Conservation (phyloP, 2,113 vertebrate genomes). For the Gavialis gangeticus region DNA sequence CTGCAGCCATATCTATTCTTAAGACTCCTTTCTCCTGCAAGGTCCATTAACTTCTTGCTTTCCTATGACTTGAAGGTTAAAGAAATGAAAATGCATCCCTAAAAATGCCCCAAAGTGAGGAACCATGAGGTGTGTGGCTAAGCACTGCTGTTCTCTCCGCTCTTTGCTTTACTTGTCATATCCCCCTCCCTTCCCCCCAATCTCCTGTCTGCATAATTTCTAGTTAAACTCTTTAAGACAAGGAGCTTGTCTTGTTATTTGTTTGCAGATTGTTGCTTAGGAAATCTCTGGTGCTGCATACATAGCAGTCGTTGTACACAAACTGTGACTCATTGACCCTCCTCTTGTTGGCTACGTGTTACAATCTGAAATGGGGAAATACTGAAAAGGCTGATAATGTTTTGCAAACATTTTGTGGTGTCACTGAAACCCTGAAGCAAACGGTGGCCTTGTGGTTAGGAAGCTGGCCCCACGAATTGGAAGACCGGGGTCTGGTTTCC, state of each 20-base stretch:
- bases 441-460: background rate
- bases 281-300: background rate
- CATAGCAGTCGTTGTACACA: background rate
- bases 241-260: background rate
- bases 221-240: background rate
- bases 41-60: background rate
- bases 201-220: accelerated
- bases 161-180: background rate
- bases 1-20: background rate
- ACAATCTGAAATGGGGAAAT: background rate
- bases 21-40: background rate
- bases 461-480: too few species aligned
- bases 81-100: background rate
- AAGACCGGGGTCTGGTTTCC: too few species aligned
- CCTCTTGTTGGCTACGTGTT: background rate
- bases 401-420: background rate
- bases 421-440: background rate
- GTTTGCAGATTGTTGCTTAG: background rate
- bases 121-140: background rate
- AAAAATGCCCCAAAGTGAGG: background rate
- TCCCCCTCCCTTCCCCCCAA: too few species aligned
- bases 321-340: background rate
- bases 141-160: background rate
- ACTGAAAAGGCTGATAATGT: background rate
- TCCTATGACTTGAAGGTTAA: background rate